Conservation (phyloP, 2,797 vertebrate genomes). For the Myripristis jacobus region DNA sequence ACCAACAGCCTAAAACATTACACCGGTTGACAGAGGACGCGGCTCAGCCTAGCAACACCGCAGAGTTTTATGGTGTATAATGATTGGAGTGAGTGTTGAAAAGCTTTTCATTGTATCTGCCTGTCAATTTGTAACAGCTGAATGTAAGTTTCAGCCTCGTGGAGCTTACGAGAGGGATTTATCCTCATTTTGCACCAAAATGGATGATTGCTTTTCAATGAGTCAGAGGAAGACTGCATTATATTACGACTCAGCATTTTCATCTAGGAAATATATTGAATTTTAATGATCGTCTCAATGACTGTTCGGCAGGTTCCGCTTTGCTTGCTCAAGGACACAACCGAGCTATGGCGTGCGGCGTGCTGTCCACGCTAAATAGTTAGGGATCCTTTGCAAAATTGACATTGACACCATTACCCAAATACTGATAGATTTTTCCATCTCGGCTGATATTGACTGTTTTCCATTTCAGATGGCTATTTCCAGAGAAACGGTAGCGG, state of each 20-base stretch:
- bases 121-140: constrained; percentile 21
- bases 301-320: constrained; percentile 22
- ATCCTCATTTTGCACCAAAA: constrained; percentile 49
- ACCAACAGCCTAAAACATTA: no score
- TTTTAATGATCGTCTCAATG: constrained; percentile 47
- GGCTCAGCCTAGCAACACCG: no score
- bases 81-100: constrained; percentile 24
- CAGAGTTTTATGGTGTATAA: constrained; percentile 6
- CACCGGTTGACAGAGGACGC: no score
- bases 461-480: constrained; percentile 66
- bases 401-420: constrained; percentile 57
- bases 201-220: constrained; percentile 59
- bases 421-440: constrained; percentile 78
- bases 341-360: not conserved
- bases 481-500: constrained; percentile 36
- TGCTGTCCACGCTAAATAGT: constrained; percentile 29
- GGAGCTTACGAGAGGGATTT: constrained; percentile 43
- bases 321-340: constrained; percentile 29
- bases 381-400: constrained; percentile 57
- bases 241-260: constrained; percentile 43
- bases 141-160: constrained; percentile 29
- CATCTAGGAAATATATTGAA: constrained; percentile 36
- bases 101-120: not conserved
- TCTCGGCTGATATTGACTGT: constrained; percentile 71
- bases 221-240: constrained; percentile 44